phyloP scores from a whole-genome alignment of 2,113 vertebrate species.

The Elephantulus edwardii region DNA sequence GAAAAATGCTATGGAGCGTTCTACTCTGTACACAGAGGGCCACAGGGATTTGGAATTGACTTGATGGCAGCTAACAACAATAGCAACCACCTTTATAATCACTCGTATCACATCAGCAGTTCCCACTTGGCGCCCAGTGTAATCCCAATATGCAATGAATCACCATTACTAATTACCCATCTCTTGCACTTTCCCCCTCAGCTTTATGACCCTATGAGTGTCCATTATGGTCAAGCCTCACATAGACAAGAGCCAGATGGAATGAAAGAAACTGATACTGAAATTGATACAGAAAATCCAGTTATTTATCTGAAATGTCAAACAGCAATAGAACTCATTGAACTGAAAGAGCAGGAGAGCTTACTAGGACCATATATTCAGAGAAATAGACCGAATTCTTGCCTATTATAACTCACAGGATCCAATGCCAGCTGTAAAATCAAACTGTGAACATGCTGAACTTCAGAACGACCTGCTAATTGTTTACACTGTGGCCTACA shows the following conservation, averaged over 20 bases:
- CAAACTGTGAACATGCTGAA: not conserved
- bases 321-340: not conserved
- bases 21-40: not conserved
- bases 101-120: no score
- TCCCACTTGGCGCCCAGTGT: not conserved
- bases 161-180: not conserved
- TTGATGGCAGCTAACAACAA: not conserved
- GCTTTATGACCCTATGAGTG: not conserved
- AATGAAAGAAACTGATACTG: not conserved
- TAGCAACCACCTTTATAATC: not conserved
- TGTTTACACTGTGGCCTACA: not conserved
- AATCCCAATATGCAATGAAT: not conserved
- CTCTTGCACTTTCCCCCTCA: not conserved
- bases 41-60: not conserved
- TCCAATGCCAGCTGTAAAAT: not conserved
- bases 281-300: not conserved
- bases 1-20: not conserved
- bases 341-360: not conserved
- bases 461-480: not conserved
- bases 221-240: not conserved
- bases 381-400: not conserved
- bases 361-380: not conserved
- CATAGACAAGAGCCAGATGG: not conserved
- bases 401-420: conserved; percentile 4
- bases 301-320: not conserved